These are phyloP conservation scores for Tapera naevia DNA, from an alignment of 2,797 vertebrate genomes.

Conservation along the genomic window DNA sequence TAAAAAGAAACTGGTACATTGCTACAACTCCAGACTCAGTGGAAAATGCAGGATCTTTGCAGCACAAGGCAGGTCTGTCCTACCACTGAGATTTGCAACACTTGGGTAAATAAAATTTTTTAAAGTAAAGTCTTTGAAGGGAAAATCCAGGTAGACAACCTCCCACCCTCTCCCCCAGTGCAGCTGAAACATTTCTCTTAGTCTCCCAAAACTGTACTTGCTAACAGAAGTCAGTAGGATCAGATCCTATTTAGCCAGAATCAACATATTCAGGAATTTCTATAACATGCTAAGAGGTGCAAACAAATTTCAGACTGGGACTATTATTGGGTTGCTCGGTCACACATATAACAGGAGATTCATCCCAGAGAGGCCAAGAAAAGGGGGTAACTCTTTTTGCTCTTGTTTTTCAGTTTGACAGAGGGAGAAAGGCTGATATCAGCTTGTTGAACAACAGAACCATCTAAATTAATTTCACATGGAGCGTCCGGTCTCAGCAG, in stretches of 20 bases:
- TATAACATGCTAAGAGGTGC: not conserved
- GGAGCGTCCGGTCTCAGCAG: slow-evolving; percentile 19
- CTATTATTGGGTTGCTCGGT: not conserved
- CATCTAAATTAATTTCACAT: slow-evolving; percentile 53
- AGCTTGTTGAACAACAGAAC: slow-evolving; percentile 12
- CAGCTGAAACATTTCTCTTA: not conserved
- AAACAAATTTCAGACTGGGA: slow-evolving; percentile 19
- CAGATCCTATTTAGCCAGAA: slow-evolving; percentile 16
- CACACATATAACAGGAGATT: slow-evolving; percentile 14
- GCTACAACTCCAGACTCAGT: too few species aligned
- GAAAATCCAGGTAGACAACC: not conserved
- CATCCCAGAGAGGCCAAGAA: slow-evolving; percentile 11
- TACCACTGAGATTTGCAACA: too few species aligned
- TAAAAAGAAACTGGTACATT: too few species aligned
- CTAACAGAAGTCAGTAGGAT: not conserved
- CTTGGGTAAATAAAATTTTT: too few species aligned
- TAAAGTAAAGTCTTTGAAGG: too few species aligned
- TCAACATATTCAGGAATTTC: slow-evolving; percentile 22
- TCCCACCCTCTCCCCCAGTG: not conserved
- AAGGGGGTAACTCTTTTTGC: slow-evolving; percentile 7
- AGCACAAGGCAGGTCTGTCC: too few species aligned
- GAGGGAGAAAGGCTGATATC: not conserved
- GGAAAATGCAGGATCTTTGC: too few species aligned
- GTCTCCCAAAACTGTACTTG: not conserved
- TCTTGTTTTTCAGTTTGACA: slow-evolving; percentile 33